Evolutionary conservation across 2,113 vertebrate genomes (phyloP), one percentile per base, ranked within the genome.

Genomic region (Xenopus borealis): DNA sequence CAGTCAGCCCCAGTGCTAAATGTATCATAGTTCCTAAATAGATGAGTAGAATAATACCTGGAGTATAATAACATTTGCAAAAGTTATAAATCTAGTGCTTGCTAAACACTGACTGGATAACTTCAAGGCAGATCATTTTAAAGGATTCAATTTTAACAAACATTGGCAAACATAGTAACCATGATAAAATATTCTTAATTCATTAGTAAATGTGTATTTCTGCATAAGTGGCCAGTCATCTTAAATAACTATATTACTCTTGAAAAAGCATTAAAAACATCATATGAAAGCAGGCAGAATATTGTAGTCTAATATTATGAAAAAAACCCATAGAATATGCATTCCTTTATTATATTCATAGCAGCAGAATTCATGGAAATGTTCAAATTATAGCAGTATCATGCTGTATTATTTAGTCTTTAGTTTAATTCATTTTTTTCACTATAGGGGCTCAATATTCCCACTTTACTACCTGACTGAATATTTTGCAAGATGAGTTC

Each of bases 51-150:
- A 61, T 13, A 61, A 61, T 61, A 61, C 18, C 9, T 30, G 13
- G 53, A 72, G 52, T 72, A 64, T 18, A 44, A 72, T 64, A 27
- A 44, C 59, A 62, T 53, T 53, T 63, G 53, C 62, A 30, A 53
- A 71, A 63, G 27, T 12, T n/a, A 53, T 63, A n/a, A 52, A 61
- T 61, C 58, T 61, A 4, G 58, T 61, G 58, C 20, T 61, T 23
- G 13, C 58, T 61, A 16, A 61, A 61, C 20, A 61, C 19, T 61
- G 58, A 3, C 18, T 61, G 58, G 58, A 61, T 20, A 23, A 7
- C 58, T 27, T 20, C 58, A 23, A 27, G 18, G 18, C 4, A 23
- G 7, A 61, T 61, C 58, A 61, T 61, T 61, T 61, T 11, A 61
- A 27, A 23, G 14, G 3, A 23, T 61, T 27, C 27, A 61, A 61